Percentiles rank a stretch among this genome's conserved stretches.
Conservation (phyloP, 53 echinoderm and acorn worm genomes). For the Paelopatides confundens region DNA sequence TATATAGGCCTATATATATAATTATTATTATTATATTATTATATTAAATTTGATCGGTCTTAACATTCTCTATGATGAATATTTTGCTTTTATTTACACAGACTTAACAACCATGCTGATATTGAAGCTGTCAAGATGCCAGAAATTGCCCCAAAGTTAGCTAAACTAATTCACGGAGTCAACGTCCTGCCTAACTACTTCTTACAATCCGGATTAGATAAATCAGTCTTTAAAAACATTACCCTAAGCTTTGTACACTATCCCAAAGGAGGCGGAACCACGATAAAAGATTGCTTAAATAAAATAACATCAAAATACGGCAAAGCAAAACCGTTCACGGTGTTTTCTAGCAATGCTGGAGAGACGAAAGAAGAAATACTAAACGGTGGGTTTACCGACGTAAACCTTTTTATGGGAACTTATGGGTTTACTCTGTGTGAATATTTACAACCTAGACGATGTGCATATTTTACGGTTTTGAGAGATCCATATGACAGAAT, state of each 20-base stretch:
- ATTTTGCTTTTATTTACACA: no score
- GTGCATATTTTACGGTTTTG: slow-evolving; percentile 18
- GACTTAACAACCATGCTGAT: no score
- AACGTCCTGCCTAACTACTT: slow-evolving; percentile 12
- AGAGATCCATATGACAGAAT: slow-evolving; percentile 23
- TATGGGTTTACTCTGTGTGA: slow-evolving; percentile 9
- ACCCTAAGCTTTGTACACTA: slow-evolving; percentile 15
- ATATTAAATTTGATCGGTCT: no score
- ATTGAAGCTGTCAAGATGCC: no score
- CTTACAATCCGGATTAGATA: not conserved
- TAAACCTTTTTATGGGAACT: slow-evolving; percentile 5
- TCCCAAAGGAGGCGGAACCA: slow-evolving; percentile 24
- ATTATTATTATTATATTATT: no score
- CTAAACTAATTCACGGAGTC: not conserved
- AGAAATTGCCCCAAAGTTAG: no score
- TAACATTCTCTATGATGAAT: no score
- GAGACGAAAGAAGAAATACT: not conserved
- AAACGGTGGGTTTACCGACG: not conserved
- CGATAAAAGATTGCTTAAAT: slow-evolving; percentile 9
- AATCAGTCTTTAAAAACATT: not conserved
- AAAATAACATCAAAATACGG: not conserved
- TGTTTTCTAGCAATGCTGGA: not conserved
- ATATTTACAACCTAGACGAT: not conserved
- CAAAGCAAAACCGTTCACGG: not conserved
- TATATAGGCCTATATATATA: no score